A percentile compares a stretch with the other conserved stretches of the same genome.
These are phyloP conservation scores for Echinops telfairi DNA, from an alignment of 2,113 vertebrate species.

Conservation along the genomic window DNA sequence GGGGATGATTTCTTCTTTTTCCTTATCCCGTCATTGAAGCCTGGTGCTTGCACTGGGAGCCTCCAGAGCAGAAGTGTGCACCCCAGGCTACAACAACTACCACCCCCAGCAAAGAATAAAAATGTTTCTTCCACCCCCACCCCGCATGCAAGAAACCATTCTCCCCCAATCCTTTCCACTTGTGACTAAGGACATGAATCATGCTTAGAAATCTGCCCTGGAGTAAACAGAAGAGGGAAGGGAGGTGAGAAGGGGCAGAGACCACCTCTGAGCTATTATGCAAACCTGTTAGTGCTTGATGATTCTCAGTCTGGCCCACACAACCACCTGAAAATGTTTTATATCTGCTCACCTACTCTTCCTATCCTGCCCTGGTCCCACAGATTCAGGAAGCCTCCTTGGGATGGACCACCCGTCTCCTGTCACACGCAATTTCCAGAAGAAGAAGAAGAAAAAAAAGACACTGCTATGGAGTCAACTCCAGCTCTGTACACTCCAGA, in stretches of 20 bases:
- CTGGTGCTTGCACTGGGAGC: background rate
- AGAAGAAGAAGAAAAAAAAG: too few species aligned
- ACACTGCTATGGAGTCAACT: too few species aligned
- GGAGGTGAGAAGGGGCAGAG: background rate
- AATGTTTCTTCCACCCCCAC: constrained; percentile 26
- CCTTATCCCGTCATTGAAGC: background rate
- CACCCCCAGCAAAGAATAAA: constrained; percentile 29
- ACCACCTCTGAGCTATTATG: constrained; percentile 5
- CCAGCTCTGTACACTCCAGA: background rate
- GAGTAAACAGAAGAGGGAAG: background rate
- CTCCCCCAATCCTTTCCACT: background rate
- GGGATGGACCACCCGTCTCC: background rate
- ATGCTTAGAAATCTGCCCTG: constrained; percentile 32
- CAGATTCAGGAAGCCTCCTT: background rate
- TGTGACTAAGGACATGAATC: constrained; percentile 24
- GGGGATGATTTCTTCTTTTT: background rate
- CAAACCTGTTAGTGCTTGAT: background rate
- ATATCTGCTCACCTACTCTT: background rate
- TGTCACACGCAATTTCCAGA: background rate
- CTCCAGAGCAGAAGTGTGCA: background rate
- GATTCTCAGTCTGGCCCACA: background rate
- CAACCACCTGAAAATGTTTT: background rate
- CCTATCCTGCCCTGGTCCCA: background rate
- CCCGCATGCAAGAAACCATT: background rate
- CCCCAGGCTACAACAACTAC: background rate